Base-by-base conservation (phyloP, 2,797 vertebrate genomes). In the Halcyon leucocephala region DNA sequence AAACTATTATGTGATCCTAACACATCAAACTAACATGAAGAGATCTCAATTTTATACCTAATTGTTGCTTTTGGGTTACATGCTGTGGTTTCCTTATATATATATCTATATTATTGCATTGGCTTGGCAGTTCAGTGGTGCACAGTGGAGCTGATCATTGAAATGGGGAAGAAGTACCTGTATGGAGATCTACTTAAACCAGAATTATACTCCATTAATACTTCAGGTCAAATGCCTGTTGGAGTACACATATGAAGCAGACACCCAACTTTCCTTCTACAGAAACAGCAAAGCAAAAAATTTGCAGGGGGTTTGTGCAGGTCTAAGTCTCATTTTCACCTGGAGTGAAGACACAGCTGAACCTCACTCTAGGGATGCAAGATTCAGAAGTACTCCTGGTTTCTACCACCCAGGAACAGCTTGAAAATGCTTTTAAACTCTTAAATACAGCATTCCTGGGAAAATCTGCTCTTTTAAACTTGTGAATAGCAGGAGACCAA, bases 251-350 rank as follows among this genome's bases (percentile, higher is more conserved):
- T 0, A 0, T 42, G 62, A 84, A 74, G 58, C 57, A 84, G 19
- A 57, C 35, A 51, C 2, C 0, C 3, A 16, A 25, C 2, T 44
- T 73, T n/a, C 12, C 17, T 73, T 66, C 58, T 37, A 31, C 10
- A 78, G 61, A 70, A 94, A 54, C 6, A 33, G 74, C 0, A 3
- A 88, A 71, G 28, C 9, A 83, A 67, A 87, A 77, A 3, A 2
- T 71, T 60, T 73, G 22, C 41, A 46, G 41, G 64, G 6, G 8
- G 8, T 44, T 82, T 77, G n/a, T 77, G 76, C 13, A 85, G 13
- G 10, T 39, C n/a, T 70, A 2, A 0, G 0, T 70, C 42, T 48
- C 49, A 31, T 26, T 39, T 12, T 62, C 18, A n/a, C 4, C 37
- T 85, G 46, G 13, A 49, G 10, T 28, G 69, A 79, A 65, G 26